Conservation (phyloP, 2,888 invertebrate genomes). For the Cataglyphis albicans region DNA sequence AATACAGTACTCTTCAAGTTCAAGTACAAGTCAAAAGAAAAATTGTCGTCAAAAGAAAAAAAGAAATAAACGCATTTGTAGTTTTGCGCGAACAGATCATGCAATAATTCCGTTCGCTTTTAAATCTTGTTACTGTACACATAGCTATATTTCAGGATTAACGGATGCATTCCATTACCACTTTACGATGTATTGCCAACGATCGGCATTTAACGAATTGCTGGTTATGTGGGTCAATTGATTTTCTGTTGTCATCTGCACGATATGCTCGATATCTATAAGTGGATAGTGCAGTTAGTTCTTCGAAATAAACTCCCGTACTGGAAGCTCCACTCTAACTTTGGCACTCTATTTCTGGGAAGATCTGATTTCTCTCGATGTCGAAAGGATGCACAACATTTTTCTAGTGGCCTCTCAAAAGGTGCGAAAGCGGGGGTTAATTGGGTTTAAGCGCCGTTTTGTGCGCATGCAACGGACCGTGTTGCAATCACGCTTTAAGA, state of each 20-base stretch:
- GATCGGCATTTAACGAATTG: conserved; percentile 40
- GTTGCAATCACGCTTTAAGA: conserved; percentile 37
- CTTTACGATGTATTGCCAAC: conserved; percentile 10
- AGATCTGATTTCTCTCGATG: conserved; percentile 34
- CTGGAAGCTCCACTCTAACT: conserved; percentile 34
- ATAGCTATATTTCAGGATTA: conserved; percentile 19
- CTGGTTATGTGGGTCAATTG: conserved; percentile 46
- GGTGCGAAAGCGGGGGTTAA: conserved; percentile 12
- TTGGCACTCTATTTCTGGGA: conserved; percentile 40
- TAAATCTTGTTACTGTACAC: neutral
- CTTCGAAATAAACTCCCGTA: conserved; percentile 38
- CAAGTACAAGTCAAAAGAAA: neutral
- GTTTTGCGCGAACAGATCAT: neutral
- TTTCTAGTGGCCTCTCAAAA: conserved; percentile 25
- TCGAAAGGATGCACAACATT: conserved; percentile 28
- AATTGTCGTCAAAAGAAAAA: neutral
- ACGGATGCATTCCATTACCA: conserved; percentile 8
- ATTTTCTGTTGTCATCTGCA: conserved; percentile 52
- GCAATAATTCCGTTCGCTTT: neutral
- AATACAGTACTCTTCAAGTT: neutral
- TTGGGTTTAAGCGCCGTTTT: conserved; percentile 12
- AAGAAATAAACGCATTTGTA: neutral
- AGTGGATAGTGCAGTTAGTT: conserved; percentile 21
- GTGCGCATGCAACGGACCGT: conserved; percentile 16
- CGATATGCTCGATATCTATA: conserved; percentile 35